Evolutionary conservation across 1,140 invertebrate species (phyloP).

Genomic region (Macrotrachela quadricornifera): DNA sequence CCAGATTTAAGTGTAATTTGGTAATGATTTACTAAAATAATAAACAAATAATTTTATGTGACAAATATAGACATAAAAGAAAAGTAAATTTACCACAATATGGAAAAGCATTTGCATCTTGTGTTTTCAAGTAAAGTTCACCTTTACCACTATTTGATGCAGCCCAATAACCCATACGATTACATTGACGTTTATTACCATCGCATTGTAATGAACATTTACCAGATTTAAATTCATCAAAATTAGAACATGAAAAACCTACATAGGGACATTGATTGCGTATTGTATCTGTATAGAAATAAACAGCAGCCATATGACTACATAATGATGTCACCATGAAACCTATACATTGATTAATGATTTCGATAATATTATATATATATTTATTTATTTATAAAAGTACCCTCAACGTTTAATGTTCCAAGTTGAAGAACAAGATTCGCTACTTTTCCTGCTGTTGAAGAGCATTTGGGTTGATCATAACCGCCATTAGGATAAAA

Average conservation of each 20-base stretch:
- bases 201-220: not conserved
- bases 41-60: no score
- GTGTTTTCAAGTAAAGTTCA: constrained; percentile 1
- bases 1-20: no score
- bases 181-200: constrained; percentile 3
- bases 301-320: no score
- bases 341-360: no score
- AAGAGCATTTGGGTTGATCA: constrained; percentile 28
- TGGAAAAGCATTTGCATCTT: not conserved
- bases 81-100: no score
- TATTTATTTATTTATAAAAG: not conserved
- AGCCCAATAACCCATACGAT: constrained; percentile 7
- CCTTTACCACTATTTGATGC: not conserved
- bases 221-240: constrained; percentile 5
- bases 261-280: no score
- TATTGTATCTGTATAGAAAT: no score
- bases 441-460: not conserved
- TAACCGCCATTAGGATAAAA: constrained; percentile 21
- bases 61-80: no score
- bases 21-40: no score
- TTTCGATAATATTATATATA: constrained; percentile 1
- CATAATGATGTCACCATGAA: no score
- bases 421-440: not conserved
- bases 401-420: not conserved
- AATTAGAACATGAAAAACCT: not conserved